Conservation (phyloP, 1,140 invertebrate genomes). For the Hylaeus anthracinus region DNA sequence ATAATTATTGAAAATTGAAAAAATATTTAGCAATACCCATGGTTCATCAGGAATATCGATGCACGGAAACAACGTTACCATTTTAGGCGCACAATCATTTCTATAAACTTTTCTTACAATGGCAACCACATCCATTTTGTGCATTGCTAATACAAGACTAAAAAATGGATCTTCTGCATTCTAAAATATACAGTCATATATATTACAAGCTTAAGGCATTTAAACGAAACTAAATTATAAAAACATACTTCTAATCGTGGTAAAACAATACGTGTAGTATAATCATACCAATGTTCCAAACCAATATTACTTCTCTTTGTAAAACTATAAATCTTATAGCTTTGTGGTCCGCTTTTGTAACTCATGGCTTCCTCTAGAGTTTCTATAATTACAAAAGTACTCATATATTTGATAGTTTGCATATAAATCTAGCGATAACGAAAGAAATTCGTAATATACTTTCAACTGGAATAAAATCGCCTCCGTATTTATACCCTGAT, state of each 20-base stretch:
- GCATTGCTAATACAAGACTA: conserved; percentile 60
- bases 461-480: conserved; percentile 55
- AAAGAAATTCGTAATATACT: conserved; percentile 21
- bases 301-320: conserved; percentile 34
- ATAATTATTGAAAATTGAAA: conserved; percentile 7
- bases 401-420: neutral
- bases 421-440: neutral
- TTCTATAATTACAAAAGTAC: conserved; percentile 28
- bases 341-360: conserved; percentile 30
- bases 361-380: conserved; percentile 41
- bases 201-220: conserved; percentile 5
- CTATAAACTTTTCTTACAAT: conserved; percentile 58
- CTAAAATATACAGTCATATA: conserved; percentile 16
- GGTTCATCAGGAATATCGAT: conserved; percentile 54
- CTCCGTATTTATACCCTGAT: conserved; percentile 65
- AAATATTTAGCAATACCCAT: conserved; percentile 55
- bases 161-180: conserved; percentile 49
- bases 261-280: conserved; percentile 47
- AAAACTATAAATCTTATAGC: conserved; percentile 57
- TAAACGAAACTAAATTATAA: neutral
- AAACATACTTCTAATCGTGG: conserved; percentile 9
- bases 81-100: conserved; percentile 43
- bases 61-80: conserved; percentile 61
- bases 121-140: conserved; percentile 49
- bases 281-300: conserved; percentile 50